Conservation (phyloP, 2,888 invertebrate genomes). For the Lasioglossum malachurum region DNA sequence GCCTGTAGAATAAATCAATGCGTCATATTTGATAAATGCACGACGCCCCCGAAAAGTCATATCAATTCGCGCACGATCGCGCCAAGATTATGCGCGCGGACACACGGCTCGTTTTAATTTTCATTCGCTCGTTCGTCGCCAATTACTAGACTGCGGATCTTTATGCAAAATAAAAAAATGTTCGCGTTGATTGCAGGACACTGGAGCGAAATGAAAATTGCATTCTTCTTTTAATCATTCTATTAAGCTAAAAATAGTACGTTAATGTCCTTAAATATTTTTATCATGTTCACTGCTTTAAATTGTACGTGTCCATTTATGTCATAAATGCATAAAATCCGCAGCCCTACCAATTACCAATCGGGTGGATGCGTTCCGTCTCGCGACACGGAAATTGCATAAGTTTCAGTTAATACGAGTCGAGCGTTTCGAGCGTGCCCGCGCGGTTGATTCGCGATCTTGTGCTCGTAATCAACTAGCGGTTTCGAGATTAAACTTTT, state of each 20-base stretch:
- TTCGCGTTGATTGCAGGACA: too few species aligned
- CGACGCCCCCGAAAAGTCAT: not conserved
- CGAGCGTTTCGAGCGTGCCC: not conserved
- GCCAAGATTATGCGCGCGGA: not conserved
- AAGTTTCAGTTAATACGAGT: slow-evolving; percentile 12
- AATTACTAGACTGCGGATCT: too few species aligned
- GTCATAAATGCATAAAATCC: too few species aligned
- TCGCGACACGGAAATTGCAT: slow-evolving; percentile 22
- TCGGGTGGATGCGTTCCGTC: slow-evolving; percentile 11
- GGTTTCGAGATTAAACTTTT: slow-evolving; percentile 11
- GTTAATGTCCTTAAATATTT: too few species aligned
- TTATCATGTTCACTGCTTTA: too few species aligned
- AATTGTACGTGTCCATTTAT: too few species aligned
- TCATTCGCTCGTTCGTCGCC: slow-evolving; percentile 5
- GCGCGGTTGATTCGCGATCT: not conserved
- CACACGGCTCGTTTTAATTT: slow-evolving; percentile 7
- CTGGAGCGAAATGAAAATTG: too few species aligned
- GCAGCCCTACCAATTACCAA: slow-evolving; percentile 31
- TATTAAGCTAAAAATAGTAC: too few species aligned
- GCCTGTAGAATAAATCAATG: not conserved
- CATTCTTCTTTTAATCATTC: too few species aligned
- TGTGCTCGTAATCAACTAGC: not conserved
- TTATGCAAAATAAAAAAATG: too few species aligned
- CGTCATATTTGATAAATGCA: not conserved
- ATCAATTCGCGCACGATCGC: slow-evolving; percentile 15